These are phyloP conservation scores for Triplophysa bombifrons DNA, from an alignment of 2,797 vertebrate genomes.

Conservation along the genomic window DNA sequence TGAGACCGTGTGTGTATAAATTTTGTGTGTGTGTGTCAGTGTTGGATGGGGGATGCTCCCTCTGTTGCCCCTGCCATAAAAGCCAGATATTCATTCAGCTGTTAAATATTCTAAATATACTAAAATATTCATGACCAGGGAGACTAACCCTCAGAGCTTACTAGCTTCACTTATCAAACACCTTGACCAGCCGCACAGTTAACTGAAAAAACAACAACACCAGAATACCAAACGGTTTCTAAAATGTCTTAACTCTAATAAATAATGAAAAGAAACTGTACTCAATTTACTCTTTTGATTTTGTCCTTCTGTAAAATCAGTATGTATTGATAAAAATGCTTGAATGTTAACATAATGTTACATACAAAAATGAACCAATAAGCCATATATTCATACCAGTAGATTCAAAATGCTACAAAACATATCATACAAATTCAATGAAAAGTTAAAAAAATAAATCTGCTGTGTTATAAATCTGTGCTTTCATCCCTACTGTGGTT, in stretches of 20 bases:
- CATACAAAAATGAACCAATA: not conserved
- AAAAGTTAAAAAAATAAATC: too few species aligned
- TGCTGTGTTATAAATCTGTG: too few species aligned
- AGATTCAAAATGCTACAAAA: not conserved
- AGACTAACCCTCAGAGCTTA: constrained; percentile 16
- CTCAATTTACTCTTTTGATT: not conserved
- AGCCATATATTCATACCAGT: not conserved
- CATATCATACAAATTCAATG: not conserved
- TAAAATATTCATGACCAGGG: constrained; percentile 46
- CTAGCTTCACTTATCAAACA: constrained; percentile 29
- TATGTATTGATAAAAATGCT: not conserved
- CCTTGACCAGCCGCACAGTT: not conserved
- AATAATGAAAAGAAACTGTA: not conserved
- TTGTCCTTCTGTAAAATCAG: not conserved
- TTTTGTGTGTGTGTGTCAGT: constrained; percentile 17
- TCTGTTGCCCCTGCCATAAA: constrained; percentile 11
- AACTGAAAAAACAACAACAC: not conserved
- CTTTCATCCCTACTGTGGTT: not conserved
- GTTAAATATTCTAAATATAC: too few species aligned
- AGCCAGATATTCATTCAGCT: not conserved
- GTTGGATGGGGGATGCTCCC: constrained; percentile 24
- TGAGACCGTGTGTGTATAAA: constrained; percentile 17
- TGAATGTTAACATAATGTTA: not conserved
- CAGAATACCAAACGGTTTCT: not conserved
- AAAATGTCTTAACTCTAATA: not conserved